Percentiles rank a stretch among this genome's conserved stretches.
These are phyloP conservation scores for Dimorphilus gyrociliatus DNA, from an alignment of 2,888 invertebrate genomes.

Conservation along the genomic window DNA sequence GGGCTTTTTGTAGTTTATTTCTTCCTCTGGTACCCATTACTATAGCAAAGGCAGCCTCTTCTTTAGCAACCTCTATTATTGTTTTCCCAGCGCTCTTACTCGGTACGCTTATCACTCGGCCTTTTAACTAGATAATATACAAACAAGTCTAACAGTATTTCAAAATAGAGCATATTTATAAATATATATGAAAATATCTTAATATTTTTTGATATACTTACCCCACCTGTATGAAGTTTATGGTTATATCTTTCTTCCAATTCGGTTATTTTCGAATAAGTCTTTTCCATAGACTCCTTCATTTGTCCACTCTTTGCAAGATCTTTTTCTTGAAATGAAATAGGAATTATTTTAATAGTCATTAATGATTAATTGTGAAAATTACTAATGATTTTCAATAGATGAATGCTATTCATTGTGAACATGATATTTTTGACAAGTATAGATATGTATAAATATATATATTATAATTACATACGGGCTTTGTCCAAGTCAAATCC, in stretches of 20 bases:
- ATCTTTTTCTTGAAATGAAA: conserved; percentile 11
- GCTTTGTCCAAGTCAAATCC: conserved; percentile 10
- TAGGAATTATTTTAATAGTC: not conserved
- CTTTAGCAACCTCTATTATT: conserved; percentile 9
- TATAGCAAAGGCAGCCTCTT: conserved; percentile 8
- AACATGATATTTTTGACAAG: conserved; percentile 1
- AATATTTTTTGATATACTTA: too few species aligned
- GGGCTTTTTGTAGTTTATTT: conserved; percentile 8
- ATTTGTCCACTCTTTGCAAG: conserved; percentile 7
- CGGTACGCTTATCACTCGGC: conserved; percentile 1
- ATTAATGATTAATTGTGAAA: not conserved
- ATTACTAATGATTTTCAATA: not conserved
- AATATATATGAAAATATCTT: not conserved
- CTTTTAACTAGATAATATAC: conserved; percentile 2
- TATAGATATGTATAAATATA: not conserved
- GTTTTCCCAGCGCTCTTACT: conserved; percentile 6
- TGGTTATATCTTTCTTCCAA: conserved; percentile 9
- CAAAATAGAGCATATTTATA: not conserved
- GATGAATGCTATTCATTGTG: not conserved
- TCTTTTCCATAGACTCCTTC: conserved; percentile 8
- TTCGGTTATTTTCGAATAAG: conserved; percentile 10
- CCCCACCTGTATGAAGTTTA: conserved; percentile 6
- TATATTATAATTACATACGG: conserved; percentile 6
- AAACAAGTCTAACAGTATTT: not conserved
- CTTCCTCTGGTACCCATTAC: conserved; percentile 10